Conservation (phyloP, 2,797 vertebrate species). For the Xenopus petersii region DNA sequence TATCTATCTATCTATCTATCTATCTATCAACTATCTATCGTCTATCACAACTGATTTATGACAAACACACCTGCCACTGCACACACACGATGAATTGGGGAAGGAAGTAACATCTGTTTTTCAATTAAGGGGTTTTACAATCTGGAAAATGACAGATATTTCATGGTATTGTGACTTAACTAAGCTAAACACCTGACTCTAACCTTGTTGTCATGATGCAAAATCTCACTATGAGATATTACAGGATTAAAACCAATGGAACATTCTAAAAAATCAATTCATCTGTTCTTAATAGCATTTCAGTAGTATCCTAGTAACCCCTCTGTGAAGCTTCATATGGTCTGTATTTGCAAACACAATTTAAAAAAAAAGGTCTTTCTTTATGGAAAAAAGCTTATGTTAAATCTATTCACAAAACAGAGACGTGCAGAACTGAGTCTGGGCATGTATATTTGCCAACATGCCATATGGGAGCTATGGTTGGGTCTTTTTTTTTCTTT, state of each 20-base stretch:
- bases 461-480: conserved; percentile 97
- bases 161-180: too few relatives aligned
- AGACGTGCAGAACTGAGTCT: conserved; percentile 76
- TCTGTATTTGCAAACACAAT: conserved; percentile 84
- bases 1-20: too few relatives aligned
- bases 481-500: conserved; percentile 89
- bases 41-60: too few relatives aligned
- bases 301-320: conserved; percentile 92
- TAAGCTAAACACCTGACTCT: too few relatives aligned
- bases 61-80: too few relatives aligned
- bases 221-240: conserved; percentile 58
- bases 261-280: conserved; percentile 76
- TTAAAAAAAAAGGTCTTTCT: conserved; percentile 63
- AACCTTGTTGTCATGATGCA: conserved; percentile 48
- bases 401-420: conserved; percentile 70
- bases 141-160: conserved; percentile 13
- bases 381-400: conserved; percentile 55
- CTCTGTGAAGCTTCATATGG: conserved; percentile 85
- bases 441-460: conserved; percentile 79
- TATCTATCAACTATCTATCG: too few relatives aligned
- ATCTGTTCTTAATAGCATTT: conserved; percentile 82
- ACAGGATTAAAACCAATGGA: conserved; percentile 63
- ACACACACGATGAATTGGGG: neutral
- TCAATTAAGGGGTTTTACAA: conserved; percentile 39
- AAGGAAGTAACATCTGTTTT: neutral